Evolutionary conservation across 2,797 vertebrate genomes (phyloP), one percentile per base, ranked within the genome.

Genomic region (Danionella dracula): DNA sequence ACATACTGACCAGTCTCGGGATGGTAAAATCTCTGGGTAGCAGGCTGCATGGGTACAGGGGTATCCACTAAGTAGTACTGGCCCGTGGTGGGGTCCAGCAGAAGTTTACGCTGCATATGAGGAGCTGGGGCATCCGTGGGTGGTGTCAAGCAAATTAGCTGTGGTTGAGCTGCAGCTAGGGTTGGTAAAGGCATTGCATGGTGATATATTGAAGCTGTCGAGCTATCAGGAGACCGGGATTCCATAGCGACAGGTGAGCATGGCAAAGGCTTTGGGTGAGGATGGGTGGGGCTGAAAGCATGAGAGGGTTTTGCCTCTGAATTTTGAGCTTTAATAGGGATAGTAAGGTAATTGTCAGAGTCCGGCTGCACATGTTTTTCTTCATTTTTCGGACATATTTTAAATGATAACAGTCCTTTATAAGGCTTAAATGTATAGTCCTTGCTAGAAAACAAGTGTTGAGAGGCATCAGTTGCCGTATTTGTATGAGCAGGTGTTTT

Each of bases 1-100:
- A 98, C 89, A 9, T 92, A 99, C 79, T 93, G 93, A 41, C 94
- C 93, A 0, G 92, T 98, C 79, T 99, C 96, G 0, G 94, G 95
- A 79, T 97, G 94, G 71, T 93, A 97, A 13, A 98, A 90, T 80
- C 93, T 88, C 74, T 93, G 90, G 42, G 92, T 92, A 50, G 87
- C 76, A 15, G 89, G 82, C 74, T 88, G 90, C 27, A 94, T 72
- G 0, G 94, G 91, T 15, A 95, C 74, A 0, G 94, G 93, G 0
- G 93, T 91, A 78, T 99, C 95, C 80, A 99, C 94, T 77, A 99
- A 80, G 78, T 97, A 98, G 78, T 92, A 97, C 76, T 96, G 94
- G 72, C 96, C 96, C 0, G 94, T 98, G 15, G 91, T 87, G 49
- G 95, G 91, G 74, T 98, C 96, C 76, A 99, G 76, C 49, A 99